Evolutionary conservation across 2,797 vertebrate species (phyloP).

Genomic region (Dallia pectoralis): DNA sequence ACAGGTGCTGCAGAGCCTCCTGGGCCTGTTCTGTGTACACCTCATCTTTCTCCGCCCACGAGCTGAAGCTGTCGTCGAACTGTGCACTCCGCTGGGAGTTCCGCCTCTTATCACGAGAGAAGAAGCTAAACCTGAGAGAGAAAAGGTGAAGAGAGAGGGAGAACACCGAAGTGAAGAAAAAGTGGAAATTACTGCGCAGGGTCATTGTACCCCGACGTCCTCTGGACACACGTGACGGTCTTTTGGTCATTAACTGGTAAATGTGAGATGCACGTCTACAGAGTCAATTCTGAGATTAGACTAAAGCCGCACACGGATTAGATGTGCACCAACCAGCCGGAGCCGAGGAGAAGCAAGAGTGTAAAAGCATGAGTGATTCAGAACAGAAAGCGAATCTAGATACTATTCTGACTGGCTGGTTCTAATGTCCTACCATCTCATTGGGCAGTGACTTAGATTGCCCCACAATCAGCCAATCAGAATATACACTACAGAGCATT

Average conservation of each 20-base stretch:
- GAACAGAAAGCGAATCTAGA: conserved; percentile 21
- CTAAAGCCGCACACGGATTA: background rate
- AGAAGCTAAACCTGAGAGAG: conserved; percentile 92
- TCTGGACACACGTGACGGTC: background rate
- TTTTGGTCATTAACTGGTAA: background rate
- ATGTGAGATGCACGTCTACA: background rate
- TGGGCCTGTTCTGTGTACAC: conserved; percentile 91
- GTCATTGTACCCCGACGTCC: background rate
- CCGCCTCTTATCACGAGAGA: conserved; percentile 92
- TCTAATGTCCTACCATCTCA: conserved; percentile 42
- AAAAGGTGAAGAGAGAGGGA: conserved; percentile 7
- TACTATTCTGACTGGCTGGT: conserved; percentile 78
- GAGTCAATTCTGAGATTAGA: background rate
- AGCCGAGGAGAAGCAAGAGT: background rate
- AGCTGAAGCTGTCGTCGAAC: conserved; percentile 74
- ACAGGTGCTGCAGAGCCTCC: conserved; percentile 94
- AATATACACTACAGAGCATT: conserved; percentile 63
- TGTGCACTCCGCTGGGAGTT: conserved; percentile 71
- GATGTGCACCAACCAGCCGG: background rate
- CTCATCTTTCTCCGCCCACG: conserved; percentile 82
- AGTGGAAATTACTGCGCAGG: background rate
- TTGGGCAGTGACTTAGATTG: conserved; percentile 42
- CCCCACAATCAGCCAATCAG: conserved; percentile 84
- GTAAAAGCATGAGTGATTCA: conserved; percentile 31
- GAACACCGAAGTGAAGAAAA: background rate